phyloP scores from a whole-genome alignment of 2,888 invertebrate genomes.

The Minunthozetes semirufus region DNA sequence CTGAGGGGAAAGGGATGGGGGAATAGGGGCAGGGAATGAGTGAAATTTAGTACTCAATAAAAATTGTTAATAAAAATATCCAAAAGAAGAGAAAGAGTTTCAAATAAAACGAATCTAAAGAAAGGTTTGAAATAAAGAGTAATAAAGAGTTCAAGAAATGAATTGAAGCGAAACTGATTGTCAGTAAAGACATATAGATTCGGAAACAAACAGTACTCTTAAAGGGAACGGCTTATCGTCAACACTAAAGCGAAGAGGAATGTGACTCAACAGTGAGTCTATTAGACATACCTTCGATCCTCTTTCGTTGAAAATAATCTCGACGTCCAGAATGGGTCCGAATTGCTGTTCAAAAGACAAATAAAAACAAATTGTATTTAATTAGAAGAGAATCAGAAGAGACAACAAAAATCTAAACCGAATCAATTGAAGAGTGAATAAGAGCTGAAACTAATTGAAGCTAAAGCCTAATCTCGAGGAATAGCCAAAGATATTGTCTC shows the following conservation, averaged over 20 bases:
- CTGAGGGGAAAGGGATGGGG: not conserved
- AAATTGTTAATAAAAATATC: not conserved
- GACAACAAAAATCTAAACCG: not conserved
- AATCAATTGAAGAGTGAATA: not conserved
- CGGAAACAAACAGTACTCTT: not conserved
- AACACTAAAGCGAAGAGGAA: not conserved
- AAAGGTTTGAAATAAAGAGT: not conserved
- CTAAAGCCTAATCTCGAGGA: not conserved
- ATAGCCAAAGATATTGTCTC: not conserved
- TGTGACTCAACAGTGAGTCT: not conserved
- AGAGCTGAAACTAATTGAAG: not conserved
- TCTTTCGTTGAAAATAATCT: constrained; percentile 99
- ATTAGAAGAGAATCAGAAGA: not conserved
- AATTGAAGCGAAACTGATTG: constrained; percentile 8
- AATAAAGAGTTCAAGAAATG: not conserved
- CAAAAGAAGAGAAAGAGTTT: too few relatives aligned
- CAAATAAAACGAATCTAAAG: not conserved
- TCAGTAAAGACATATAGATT: not conserved
- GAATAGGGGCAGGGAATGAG: not conserved
- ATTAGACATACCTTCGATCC: constrained; percentile 79
- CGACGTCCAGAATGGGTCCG: constrained; percentile 97
- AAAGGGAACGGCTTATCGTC: not conserved
- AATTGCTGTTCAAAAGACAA: constrained; percentile 64
- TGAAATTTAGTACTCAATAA: not conserved
- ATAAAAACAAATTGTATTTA: not conserved